Percentiles rank a stretch among this genome's conserved stretches.
Evolutionary conservation across 2,797 vertebrate species (phyloP).

Genomic region (Amphiprion clarkii): DNA sequence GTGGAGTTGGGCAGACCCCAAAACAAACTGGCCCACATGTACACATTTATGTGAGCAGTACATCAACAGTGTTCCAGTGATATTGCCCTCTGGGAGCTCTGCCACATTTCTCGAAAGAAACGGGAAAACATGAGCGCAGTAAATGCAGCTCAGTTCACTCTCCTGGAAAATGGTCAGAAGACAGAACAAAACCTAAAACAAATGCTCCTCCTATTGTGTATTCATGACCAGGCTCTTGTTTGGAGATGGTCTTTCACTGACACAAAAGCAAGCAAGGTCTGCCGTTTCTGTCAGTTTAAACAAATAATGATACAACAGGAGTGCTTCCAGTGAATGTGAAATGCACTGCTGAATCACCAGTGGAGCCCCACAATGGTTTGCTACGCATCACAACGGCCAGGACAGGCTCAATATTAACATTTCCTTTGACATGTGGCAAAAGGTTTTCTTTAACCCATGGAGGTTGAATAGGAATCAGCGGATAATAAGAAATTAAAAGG

Average conservation of each 20-base stretch:
- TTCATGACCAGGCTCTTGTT: conserved; percentile 78
- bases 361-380: conserved; percentile 71
- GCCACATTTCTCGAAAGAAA: conserved; percentile 28
- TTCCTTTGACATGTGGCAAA: conserved; percentile 83
- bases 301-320: conserved; percentile 83
- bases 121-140: conserved; percentile 55
- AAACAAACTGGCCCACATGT: background rate
- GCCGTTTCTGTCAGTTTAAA: conserved; percentile 82
- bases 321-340: conserved; percentile 82
- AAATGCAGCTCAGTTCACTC: conserved; percentile 59
- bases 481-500: conserved; percentile 90
- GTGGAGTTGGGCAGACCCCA: background rate
- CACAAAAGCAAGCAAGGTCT: conserved; percentile 78
- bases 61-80: conserved; percentile 23
- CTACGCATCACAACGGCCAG: conserved; percentile 86
- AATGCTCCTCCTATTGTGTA: conserved; percentile 71
- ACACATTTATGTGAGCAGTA: conserved; percentile 6
- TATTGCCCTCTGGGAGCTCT: conserved; percentile 29
- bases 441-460: conserved; percentile 85
- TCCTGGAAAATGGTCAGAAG: conserved; percentile 56
- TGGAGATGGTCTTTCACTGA: conserved; percentile 79
- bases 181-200: conserved; percentile 74
- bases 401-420: conserved; percentile 88
- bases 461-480: conserved; percentile 84
- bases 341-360: conserved; percentile 76